A percentile compares a stretch with the other conserved stretches of the same genome.
These are phyloP conservation scores for Phalacrocorax carbo DNA, from an alignment of 2,113 vertebrate species.

Conservation along the genomic window DNA sequence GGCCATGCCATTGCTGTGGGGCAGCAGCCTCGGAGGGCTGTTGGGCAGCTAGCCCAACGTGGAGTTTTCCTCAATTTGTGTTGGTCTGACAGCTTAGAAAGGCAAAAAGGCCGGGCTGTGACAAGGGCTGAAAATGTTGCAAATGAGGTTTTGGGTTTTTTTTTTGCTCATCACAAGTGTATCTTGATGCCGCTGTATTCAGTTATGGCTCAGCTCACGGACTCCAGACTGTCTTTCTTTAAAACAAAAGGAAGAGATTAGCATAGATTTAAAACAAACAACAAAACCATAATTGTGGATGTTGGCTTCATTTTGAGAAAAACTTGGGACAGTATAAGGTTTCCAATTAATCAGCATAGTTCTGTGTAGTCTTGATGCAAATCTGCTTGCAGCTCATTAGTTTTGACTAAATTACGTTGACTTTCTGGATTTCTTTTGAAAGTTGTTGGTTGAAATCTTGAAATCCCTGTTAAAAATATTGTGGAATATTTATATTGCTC, in stretches of 20 bases:
- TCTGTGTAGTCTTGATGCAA: neutral
- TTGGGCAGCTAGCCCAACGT: neutral
- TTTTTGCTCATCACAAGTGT: neutral
- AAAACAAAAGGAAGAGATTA: neutral
- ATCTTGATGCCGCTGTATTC: fast-evolving
- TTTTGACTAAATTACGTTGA: neutral
- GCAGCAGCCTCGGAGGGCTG: neutral
- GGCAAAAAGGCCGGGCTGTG: neutral
- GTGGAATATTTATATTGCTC: neutral
- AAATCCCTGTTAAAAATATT: neutral
- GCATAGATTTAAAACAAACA: neutral
- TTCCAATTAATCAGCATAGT: neutral
- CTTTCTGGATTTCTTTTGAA: neutral
- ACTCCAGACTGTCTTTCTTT: neutral
- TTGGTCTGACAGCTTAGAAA: neutral
- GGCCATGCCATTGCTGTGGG: neutral
- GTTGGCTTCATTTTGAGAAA: neutral
- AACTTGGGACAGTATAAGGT: neutral
- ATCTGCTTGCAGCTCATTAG: neutral
- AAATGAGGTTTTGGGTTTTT: neutral
- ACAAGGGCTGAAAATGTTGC: neutral
- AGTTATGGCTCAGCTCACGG: neutral
- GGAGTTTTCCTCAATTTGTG: neutral
- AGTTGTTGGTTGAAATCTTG: neutral
- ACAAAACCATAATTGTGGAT: neutral